phyloP scores from a whole-genome alignment of 2,797 vertebrate species.

The Iguana delicatissima region DNA sequence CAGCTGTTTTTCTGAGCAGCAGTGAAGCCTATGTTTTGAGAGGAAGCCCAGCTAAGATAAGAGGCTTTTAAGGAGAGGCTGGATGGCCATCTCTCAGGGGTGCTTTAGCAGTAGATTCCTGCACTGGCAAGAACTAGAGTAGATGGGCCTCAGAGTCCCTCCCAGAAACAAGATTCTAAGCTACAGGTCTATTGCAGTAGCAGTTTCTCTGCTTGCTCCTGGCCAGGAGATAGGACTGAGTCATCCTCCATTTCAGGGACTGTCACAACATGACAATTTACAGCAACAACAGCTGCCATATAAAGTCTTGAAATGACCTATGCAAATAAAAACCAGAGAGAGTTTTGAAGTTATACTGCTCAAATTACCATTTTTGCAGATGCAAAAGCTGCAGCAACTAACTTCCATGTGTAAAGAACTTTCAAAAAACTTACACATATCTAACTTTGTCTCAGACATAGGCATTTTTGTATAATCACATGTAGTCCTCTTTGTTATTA shows the following conservation, averaged over 20 bases:
- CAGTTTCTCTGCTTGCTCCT: background rate
- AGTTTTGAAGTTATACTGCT: background rate
- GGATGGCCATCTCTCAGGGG: too few species aligned
- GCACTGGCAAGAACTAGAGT: too few species aligned
- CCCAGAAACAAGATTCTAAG: too few species aligned
- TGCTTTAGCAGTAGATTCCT: too few species aligned
- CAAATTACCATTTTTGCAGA: background rate
- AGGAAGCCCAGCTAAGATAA: background rate
- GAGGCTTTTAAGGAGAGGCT: too few species aligned
- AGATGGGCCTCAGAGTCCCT: too few species aligned
- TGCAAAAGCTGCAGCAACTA: background rate
- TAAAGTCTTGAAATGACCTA: background rate
- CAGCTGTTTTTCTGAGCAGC: background rate
- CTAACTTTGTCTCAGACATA: background rate
- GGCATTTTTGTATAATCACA: background rate
- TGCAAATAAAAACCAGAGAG: background rate
- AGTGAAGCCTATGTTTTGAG: background rate
- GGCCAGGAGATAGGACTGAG: background rate
- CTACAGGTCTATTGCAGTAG: too few species aligned
- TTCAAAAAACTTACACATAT: background rate
- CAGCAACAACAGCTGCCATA: background rate
- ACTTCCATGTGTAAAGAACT: background rate
- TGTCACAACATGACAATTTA: background rate
- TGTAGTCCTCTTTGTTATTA: background rate
- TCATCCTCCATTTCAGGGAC: background rate